phyloP scores from a whole-genome alignment of 2,113 vertebrate species.

The Sinocyclocheilus rhinocerous region DNA sequence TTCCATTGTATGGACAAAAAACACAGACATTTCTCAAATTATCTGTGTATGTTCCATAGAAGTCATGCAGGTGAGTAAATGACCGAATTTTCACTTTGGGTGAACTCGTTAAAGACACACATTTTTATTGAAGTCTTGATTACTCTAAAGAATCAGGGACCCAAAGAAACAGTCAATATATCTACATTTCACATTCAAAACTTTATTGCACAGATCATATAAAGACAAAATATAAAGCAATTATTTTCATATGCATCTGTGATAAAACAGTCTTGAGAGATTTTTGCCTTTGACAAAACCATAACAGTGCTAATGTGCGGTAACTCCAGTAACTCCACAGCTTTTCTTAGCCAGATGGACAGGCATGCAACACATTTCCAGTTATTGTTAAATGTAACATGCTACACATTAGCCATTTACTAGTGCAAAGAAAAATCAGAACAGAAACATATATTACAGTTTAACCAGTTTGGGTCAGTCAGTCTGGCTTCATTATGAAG shows the following conservation, averaged over 20 bases:
- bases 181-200: neutral
- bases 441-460: neutral
- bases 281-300: neutral
- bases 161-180: too few relatives aligned
- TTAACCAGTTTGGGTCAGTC: conserved; percentile 11
- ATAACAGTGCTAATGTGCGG: neutral
- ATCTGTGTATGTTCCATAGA: neutral
- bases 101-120: neutral
- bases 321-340: neutral
- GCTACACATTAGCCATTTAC: conserved; percentile 25
- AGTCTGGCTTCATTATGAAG: conserved; percentile 56
- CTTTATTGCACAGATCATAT: neutral
- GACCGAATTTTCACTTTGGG: neutral
- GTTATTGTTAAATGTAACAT: conserved; percentile 4
- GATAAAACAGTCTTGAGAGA: conserved; percentile 11
- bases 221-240: neutral
- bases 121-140: neutral
- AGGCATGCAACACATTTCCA: conserved; percentile 22
- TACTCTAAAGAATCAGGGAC: neutral
- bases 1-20: neutral
- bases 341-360: neutral
- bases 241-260: neutral
- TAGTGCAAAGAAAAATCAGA: neutral
- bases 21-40: too few relatives aligned
- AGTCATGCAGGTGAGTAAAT: neutral